Conservation (phyloP, 2,113 vertebrate genomes). For the Dicerorhinus sumatrensis region DNA sequence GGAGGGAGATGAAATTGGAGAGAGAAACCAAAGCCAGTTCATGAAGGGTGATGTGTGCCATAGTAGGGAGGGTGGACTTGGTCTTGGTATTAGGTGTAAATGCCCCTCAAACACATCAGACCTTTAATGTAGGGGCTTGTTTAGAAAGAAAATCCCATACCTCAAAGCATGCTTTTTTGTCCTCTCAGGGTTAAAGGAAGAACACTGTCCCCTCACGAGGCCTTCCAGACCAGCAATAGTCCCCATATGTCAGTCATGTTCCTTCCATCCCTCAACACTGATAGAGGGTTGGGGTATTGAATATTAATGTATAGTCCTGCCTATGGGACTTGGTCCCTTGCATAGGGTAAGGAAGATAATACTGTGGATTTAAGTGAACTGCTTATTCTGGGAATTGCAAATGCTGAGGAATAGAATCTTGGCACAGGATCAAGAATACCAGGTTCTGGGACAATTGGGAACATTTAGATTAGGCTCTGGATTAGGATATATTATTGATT, state of each 20-base stretch:
- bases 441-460: neutral
- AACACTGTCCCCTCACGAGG: neutral
- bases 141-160: neutral
- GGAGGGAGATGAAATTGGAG: neutral
- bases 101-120: neutral
- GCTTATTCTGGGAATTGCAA: neutral
- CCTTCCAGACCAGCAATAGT: neutral
- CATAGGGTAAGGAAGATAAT: neutral
- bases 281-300: rapidly evolving
- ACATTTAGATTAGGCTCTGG: neutral
- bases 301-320: neutral
- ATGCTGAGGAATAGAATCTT: neutral
- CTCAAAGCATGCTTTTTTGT: neutral
- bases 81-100: neutral
- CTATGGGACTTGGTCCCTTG: neutral
- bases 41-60: neutral
- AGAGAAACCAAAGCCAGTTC: neutral
- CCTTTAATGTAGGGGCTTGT: neutral
- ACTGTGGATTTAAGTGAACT: neutral
- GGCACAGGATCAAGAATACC: neutral
- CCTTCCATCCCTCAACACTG: neutral
- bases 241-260: neutral
- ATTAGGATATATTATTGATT: neutral
- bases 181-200: neutral
- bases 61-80: neutral